Evolutionary conservation across 2,113 vertebrate species (phyloP).

Genomic region (Gasterosteus nipponicus): DNA sequence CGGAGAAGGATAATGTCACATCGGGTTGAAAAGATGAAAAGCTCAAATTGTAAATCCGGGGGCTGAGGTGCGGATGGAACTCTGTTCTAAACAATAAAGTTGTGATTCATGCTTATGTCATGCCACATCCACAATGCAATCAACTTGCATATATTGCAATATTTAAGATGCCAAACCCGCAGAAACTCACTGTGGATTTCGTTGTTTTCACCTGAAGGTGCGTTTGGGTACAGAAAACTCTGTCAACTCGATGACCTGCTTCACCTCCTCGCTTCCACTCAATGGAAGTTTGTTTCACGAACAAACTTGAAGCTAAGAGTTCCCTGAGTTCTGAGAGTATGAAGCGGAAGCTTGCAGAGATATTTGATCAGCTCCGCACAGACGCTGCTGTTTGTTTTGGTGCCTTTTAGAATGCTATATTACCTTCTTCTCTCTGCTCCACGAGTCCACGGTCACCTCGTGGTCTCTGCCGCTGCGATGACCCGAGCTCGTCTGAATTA

Average conservation of each 20-base stretch:
- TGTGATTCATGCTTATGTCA: background rate
- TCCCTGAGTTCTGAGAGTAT: background rate
- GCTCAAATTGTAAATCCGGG: background rate
- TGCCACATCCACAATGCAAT: background rate
- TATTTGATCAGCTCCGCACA: conserved; percentile 17
- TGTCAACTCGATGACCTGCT: background rate
- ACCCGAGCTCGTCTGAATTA: conserved; percentile 32
- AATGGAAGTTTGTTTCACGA: background rate
- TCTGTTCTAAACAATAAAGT: background rate
- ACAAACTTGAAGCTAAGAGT: background rate
- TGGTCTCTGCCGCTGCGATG: conserved; percentile 6
- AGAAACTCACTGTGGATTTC: conserved; percentile 6
- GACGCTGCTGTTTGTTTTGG: conserved; percentile 14
- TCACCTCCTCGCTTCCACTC: background rate
- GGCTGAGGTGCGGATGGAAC: background rate
- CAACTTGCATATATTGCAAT: background rate
- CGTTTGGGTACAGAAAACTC: background rate
- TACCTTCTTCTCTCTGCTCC: conserved; percentile 5
- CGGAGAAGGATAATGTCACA: background rate
- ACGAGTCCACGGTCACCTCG: conserved; percentile 20
- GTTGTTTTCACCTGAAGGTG: conserved; percentile 11
- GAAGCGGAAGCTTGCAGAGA: conserved; percentile 6
- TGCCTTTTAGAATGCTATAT: background rate
- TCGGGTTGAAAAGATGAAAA: background rate
- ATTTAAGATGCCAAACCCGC: conserved; percentile 1